Evolutionary conservation across 2,113 vertebrate species (phyloP), one percentile per base, ranked within the genome.

Genomic region (Semicossyphus pulcher): DNA sequence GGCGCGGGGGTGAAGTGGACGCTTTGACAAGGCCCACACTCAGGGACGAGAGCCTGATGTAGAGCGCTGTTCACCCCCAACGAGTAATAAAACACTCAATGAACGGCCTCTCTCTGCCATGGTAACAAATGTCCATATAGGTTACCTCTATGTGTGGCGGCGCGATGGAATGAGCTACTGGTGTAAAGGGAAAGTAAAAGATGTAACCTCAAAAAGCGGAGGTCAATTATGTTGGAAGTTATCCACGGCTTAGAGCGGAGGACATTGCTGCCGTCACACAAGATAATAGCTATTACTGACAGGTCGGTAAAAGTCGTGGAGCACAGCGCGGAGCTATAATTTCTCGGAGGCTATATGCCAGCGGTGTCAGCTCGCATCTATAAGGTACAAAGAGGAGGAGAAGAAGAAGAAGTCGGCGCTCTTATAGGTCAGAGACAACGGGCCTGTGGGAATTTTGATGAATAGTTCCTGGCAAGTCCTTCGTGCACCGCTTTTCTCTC

Each of bases 141-240:
- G 74, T 78, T 83, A 80, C 48, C 4, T n/a, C 53, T 23, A 9
- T 42, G 58, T 36, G 47, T 0, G 47, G 63, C 7, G 5, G 36
- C 10, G 37, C 59, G 61, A 63, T 20, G n/a, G 70, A 44, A 85
- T 71, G 82, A 81, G 72, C 74, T 57, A 64, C 41, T 29, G 9
- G 37, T 45, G 77, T 44, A 48, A 59, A 61, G 58, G 42, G 37
- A 70, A 78, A 87, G 82, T 74, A 64, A 66, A 84, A 87, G 79
- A 84, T 81, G 72, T 54, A 66, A 80, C 75, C 81, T 84, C 45
- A 78, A 83, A 80, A 86, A 83, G 72, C 20, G 25, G 70, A 82
- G 86, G 87, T 91, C 87, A 89, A 87, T 89, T 91, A 86, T 61
- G 53, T 52, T 74, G 72, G 79, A 87, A 77, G 76, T 83, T 83